Evolutionary conservation across 1,140 invertebrate species (phyloP).

Genomic region (Rhyzopertha dominica): DNA sequence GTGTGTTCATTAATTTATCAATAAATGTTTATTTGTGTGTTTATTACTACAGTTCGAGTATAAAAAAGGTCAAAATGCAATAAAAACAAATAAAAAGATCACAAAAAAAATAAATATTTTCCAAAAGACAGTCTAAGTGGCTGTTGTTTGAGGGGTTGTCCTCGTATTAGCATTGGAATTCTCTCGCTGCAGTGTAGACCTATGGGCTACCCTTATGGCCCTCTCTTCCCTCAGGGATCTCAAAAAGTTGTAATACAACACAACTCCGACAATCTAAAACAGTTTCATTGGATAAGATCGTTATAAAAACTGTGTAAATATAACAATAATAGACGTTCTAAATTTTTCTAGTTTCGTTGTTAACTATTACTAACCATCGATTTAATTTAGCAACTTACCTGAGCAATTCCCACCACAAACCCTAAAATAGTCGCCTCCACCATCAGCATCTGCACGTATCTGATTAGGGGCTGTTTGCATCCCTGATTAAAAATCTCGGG

Average conservation of each 20-base stretch:
- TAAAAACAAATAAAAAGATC: too few relatives aligned
- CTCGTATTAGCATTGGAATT: too few relatives aligned
- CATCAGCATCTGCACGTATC: conserved; percentile 31
- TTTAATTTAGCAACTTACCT: conserved; percentile 23
- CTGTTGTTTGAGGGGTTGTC: too few relatives aligned
- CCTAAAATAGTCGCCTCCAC: conserved; percentile 31
- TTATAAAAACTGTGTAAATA: neutral
- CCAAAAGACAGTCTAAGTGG: too few relatives aligned
- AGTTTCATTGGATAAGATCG: neutral
- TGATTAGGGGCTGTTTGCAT: conserved; percentile 29
- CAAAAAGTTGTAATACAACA: conserved; percentile 26
- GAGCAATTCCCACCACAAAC: conserved; percentile 30
- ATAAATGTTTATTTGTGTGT: too few relatives aligned
- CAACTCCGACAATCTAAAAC: conserved; percentile 26
- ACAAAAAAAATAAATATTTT: too few relatives aligned
- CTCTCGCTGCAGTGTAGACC: conserved; percentile 24
- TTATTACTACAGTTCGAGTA: too few relatives aligned
- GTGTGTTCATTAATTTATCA: too few relatives aligned
- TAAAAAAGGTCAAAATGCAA: too few relatives aligned
- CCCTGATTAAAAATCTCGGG: conserved; percentile 28
- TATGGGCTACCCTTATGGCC: conserved; percentile 18
- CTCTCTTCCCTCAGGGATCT: conserved; percentile 25
- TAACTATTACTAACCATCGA: too few relatives aligned
- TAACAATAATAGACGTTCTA: neutral
- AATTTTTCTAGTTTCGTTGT: too few relatives aligned